Conservation (phyloP, 2,797 vertebrate genomes). For the Clamator glandarius region DNA sequence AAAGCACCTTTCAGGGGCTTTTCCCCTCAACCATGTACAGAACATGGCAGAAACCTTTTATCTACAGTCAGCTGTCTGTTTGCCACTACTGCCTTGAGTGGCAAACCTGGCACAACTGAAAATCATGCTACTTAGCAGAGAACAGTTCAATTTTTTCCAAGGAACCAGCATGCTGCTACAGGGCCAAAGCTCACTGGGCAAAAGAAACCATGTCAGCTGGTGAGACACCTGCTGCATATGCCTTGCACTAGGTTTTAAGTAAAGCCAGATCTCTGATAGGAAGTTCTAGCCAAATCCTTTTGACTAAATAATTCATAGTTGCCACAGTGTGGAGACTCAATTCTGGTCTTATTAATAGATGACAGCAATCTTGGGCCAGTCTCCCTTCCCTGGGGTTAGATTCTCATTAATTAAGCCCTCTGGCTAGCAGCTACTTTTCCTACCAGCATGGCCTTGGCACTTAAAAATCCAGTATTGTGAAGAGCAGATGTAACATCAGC, state of each 20-base stretch:
- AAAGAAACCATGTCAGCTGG: background rate
- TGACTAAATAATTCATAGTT: constrained; percentile 17
- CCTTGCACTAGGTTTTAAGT: background rate
- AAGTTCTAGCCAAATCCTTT: background rate
- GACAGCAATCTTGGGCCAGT: background rate
- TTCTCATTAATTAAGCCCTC: background rate
- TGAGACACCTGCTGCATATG: background rate
- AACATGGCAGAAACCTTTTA: background rate
- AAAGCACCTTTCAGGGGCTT: background rate
- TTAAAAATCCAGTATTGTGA: background rate
- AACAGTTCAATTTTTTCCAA: background rate
- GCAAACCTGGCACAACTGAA: background rate
- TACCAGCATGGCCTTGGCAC: background rate
- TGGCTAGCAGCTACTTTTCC: background rate
- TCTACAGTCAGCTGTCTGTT: background rate
- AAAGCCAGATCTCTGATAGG: background rate
- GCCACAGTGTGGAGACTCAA: background rate
- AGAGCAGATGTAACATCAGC: fast-evolving
- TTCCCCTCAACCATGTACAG: background rate
- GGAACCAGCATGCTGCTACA: background rate
- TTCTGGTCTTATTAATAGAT: background rate
- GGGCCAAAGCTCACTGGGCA: background rate
- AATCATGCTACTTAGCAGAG: fast-evolving
- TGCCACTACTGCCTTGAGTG: background rate
- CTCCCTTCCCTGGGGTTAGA: background rate